These are phyloP conservation scores for Fundulus diaphanus DNA, from an alignment of 2,797 vertebrate species.

Conservation along the genomic window DNA sequence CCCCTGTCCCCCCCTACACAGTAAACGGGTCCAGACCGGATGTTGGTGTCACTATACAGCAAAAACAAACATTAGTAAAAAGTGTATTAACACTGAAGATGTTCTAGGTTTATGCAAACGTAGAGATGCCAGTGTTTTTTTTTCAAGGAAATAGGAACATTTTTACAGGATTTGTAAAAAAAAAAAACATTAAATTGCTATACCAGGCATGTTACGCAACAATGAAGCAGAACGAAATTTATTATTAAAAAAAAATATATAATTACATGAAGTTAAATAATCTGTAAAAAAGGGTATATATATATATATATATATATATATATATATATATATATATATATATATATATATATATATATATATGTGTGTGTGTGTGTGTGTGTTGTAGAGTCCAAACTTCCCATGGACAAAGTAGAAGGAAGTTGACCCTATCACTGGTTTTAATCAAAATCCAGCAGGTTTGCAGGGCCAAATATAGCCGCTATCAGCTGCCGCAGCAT, in stretches of 20 bases:
- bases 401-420: not conserved
- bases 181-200: not conserved
- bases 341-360: no score
- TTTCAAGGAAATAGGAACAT: not conserved
- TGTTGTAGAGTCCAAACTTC: not conserved
- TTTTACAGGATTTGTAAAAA: not conserved
- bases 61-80: not conserved
- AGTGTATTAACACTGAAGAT: not conserved
- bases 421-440: not conserved
- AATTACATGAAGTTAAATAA: no score
- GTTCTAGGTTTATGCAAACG: not conserved
- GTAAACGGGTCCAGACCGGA: not conserved
- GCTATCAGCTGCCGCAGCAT: constrained; percentile 70
- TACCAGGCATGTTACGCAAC: not conserved
- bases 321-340: no score
- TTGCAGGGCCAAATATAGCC: constrained; percentile 69
- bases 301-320: no score
- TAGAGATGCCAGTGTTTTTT: not conserved
- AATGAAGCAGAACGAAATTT: not conserved
- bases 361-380: no score
- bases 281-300: not conserved
- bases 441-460: constrained; percentile 18
- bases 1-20: constrained; percentile 18
- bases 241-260: no score
- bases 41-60: not conserved